Base-by-base conservation (phyloP, 2,888 invertebrate genomes). In the Drosophila putrida region DNA sequence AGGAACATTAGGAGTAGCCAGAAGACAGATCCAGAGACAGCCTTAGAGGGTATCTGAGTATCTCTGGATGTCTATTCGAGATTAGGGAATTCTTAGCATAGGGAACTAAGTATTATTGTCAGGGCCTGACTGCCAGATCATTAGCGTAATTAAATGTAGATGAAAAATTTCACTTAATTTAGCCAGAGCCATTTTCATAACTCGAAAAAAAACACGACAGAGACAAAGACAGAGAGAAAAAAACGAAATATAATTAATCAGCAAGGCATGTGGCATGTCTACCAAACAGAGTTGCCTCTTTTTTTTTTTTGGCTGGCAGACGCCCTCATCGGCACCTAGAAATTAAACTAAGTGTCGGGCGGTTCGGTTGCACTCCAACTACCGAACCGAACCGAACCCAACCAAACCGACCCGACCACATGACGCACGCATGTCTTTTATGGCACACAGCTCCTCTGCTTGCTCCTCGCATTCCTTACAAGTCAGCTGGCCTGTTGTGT, bases 141-240 rank as follows among this genome's bases (percentile, higher is more conserved):
- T 88, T 88, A 88, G 78, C 74, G 85, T 88, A 90, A 90, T 88
- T 88, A 84, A 90, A 90, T 77, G 89, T 74, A 62, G 64, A 88
- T 72, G 82, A 85, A 84, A 89, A 84, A 89, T 84, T 88, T 79
- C 78, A 83, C 64, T 86, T 86, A 70, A 85, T 88, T 85, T 74
- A 67, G 76, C 49, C 50, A 53, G 25, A 50, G 58, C 38, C 76
- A 63, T 64, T 73, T 75, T 78, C 81, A 78, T 89, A 78, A 75
- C 76, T 81, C 71, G 35, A 41, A 47, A 44, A 39, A 39, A 28
- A 13, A 44, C 5, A 35, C 33, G 9, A 35, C 33, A 36, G 25
- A 11, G 35, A 51, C 20, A 50, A 33, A 10, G 50, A 11, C 8
- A 36, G 31, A 39, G 33, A 15, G 44, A 51, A 47, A 79, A 57